A percentile compares a stretch with the other conserved stretches of the same genome.
Conservation (phyloP, 64 coral and sea anemone species). For the Cladopsammia gracilis region DNA sequence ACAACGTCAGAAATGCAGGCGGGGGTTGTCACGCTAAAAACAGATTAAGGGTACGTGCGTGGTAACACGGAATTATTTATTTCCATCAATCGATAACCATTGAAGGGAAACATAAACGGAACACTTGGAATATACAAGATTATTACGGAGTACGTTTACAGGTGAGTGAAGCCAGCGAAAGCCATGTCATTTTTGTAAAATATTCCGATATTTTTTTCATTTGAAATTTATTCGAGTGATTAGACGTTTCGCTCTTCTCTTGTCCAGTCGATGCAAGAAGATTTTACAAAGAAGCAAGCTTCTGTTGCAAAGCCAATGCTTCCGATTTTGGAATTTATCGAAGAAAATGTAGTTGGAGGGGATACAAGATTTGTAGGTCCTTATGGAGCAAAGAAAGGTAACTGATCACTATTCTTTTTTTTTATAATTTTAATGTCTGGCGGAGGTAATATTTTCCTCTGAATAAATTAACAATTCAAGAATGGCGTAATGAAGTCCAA, state of each 20-base stretch:
- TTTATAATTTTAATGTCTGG: neutral
- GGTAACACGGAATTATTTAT: neutral
- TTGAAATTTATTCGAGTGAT: neutral
- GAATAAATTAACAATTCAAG: no score
- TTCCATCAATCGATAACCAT: no score
- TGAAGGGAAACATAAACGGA: neutral
- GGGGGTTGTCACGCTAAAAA: neutral
- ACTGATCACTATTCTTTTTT: neutral
- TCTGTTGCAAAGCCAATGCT: neutral
- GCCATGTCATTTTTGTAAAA: neutral
- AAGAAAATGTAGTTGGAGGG: slow-evolving; percentile 23
- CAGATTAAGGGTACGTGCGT: neutral
- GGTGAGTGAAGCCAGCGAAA: neutral
- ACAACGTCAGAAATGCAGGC: neutral
- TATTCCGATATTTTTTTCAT: neutral
- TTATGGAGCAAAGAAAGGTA: slow-evolving; percentile 41
- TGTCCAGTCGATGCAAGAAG: neutral
- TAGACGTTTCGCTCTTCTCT: neutral
- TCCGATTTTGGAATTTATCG: slow-evolving; percentile 30
- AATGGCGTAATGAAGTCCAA: no score
- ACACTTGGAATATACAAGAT: neutral
- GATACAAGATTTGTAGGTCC: slow-evolving; percentile 13
- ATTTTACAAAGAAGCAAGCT: no score
- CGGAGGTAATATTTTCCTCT: neutral
- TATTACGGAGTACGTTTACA: neutral